Conservation (phyloP, 2,797 vertebrate genomes). For the Austrolebias charrua region DNA sequence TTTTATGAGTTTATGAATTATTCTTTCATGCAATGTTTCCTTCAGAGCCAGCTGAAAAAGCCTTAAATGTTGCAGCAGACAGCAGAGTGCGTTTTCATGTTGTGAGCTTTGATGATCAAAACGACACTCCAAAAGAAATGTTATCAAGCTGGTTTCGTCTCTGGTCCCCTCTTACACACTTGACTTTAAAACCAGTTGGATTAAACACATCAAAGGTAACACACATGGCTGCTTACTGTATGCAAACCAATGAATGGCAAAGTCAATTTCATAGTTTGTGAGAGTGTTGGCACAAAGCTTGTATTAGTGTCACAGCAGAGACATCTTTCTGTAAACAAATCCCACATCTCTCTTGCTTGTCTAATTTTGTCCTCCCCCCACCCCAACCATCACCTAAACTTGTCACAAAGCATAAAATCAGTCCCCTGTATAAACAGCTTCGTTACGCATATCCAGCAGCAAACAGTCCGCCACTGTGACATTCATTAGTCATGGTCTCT, state of each 20-base stretch:
- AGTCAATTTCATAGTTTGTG: conserved; percentile 45
- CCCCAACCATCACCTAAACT: background rate
- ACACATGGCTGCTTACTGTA: conserved; percentile 4
- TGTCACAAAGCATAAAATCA: conserved; percentile 49
- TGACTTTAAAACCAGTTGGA: conserved; percentile 35
- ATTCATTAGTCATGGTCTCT: conserved; percentile 40
- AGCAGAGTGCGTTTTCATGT: conserved; percentile 2
- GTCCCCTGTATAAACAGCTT: conserved; percentile 35
- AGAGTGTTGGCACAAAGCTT: conserved; percentile 33
- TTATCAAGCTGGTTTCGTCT: background rate
- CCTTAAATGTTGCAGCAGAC: background rate
- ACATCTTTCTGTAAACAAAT: conserved; percentile 15
- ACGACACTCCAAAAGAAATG: conserved; percentile 4
- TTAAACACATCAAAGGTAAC: conserved; percentile 8
- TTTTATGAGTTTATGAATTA: no score
- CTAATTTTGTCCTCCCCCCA: conserved; percentile 9
- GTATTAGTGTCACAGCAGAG: conserved; percentile 19
- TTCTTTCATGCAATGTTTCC: background rate
- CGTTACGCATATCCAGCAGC: conserved; percentile 46
- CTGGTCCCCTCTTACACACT: conserved; percentile 2
- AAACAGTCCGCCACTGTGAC: conserved; percentile 28
- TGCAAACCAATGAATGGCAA: conserved; percentile 31
- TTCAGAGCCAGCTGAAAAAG: background rate
- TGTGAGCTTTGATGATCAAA: conserved; percentile 6
- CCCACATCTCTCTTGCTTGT: conserved; percentile 9